Evolutionary conservation across 2,888 invertebrate species (phyloP).

Genomic region (Lasioglossum calceatum): DNA sequence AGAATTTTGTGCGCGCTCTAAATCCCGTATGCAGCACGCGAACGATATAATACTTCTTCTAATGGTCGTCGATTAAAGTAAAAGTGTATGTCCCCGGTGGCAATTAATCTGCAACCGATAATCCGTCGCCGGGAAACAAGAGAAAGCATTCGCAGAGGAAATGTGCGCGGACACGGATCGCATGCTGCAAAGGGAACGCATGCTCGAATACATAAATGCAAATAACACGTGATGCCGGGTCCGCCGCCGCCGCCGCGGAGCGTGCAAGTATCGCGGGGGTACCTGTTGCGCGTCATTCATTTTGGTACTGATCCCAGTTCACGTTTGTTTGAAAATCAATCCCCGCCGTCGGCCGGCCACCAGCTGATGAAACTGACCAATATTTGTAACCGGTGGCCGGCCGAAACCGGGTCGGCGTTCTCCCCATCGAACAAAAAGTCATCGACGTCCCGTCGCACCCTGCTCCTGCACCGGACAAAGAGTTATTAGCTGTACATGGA

Average conservation of each 20-base stretch:
- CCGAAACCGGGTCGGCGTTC: constrained; percentile 5
- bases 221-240: constrained; percentile 73
- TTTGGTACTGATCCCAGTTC: constrained; percentile 79
- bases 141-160: constrained; percentile 44
- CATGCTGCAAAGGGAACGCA: constrained; percentile 51
- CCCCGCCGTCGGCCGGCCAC: constrained; percentile 30
- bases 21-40: background rate
- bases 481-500: constrained; percentile 14
- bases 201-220: constrained; percentile 61
- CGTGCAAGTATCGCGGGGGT: constrained; percentile 72
- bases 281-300: constrained; percentile 81
- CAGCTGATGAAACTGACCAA: constrained; percentile 66
- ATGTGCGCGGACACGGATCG: constrained; percentile 19
- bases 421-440: constrained; percentile 5
- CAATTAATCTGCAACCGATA: constrained; percentile 47
- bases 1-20: background rate
- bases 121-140: constrained; percentile 37
- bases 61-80: constrained; percentile 44
- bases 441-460: background rate
- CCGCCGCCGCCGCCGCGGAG: constrained; percentile 41
- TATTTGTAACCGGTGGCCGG: constrained; percentile 50
- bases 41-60: background rate
- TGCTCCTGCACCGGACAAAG: background rate
- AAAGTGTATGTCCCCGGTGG: constrained; percentile 26
- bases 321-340: constrained; percentile 73